These are phyloP conservation scores for Drosophila ogumai DNA, from an alignment of 1,140 invertebrate genomes.

Conservation along the genomic window DNA sequence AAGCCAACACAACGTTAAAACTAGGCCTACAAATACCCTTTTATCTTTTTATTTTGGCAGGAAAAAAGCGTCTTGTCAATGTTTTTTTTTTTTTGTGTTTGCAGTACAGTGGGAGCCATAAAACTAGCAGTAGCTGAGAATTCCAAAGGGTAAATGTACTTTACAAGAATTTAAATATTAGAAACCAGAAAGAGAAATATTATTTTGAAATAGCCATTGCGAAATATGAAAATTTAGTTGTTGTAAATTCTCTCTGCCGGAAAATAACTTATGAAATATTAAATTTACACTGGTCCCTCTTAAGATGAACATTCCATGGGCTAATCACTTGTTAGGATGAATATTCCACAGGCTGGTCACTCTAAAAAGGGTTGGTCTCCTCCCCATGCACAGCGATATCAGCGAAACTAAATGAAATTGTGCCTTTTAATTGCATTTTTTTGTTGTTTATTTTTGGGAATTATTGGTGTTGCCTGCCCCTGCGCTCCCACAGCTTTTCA, in stretches of 20 bases:
- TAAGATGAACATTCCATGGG: neutral
- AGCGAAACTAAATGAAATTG: neutral
- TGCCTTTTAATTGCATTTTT: conserved; percentile 1
- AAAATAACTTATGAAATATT: neutral
- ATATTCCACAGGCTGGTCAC: neutral
- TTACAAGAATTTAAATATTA: no score
- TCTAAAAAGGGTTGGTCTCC: conserved; percentile 2
- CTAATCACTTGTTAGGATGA: neutral
- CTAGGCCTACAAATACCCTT: conserved; percentile 3
- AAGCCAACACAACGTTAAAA: neutral
- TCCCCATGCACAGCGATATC: conserved; percentile 2
- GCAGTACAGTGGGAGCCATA: neutral
- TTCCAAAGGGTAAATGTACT: neutral
- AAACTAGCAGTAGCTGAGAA: neutral
- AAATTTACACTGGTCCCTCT: neutral
- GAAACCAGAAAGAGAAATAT: neutral
- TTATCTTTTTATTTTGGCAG: neutral
- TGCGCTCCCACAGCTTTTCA: neutral
- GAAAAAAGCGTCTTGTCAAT: no score
- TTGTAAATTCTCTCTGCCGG: neutral
- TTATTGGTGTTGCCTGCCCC: neutral
- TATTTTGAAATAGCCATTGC: neutral
- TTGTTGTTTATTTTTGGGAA: neutral
- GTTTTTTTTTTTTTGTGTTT: neutral
- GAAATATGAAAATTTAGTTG: neutral